Percentiles rank a stretch among this genome's conserved stretches.
Conservation (phyloP, 2,797 vertebrate species). For the Fratercula arctica region DNA sequence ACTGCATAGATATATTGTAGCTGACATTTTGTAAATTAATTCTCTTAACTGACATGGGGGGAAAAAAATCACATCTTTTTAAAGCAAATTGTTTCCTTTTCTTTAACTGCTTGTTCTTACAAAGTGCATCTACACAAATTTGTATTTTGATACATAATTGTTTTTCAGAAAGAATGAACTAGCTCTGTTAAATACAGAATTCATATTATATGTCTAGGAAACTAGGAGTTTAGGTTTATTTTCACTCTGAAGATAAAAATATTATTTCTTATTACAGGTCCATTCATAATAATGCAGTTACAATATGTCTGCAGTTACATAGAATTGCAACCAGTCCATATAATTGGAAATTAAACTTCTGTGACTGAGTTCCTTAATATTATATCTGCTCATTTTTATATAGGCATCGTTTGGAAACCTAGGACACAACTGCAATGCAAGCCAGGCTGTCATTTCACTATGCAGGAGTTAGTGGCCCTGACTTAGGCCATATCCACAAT, state of each 20-base stretch:
- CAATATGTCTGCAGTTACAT: accelerated
- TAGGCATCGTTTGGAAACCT: accelerated
- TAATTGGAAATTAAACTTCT: not conserved
- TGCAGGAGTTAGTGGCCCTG: not conserved
- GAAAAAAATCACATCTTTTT: not conserved
- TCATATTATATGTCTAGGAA: not conserved
- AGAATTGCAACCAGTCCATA: not conserved
- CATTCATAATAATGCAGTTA: not conserved
- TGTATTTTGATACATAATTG: not conserved
- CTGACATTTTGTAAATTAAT: not conserved
- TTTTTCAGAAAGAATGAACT: not conserved
- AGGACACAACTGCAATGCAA: not conserved
- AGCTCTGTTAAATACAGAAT: not conserved
- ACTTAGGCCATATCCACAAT: not conserved
- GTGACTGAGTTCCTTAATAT: not conserved
- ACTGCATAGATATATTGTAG: not conserved
- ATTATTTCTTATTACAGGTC: not conserved
- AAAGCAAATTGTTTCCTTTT: not conserved
- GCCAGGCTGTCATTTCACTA: not conserved
- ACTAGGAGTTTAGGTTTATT: not conserved
- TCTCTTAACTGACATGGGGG: not conserved
- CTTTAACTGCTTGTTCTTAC: not conserved
- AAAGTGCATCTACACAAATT: not conserved
- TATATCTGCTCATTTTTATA: not conserved
- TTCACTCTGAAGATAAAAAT: not conserved